Evolutionary conservation across 1,140 invertebrate species (phyloP), one percentile per base, ranked within the genome.

Genomic region (Antheraea mylitta): DNA sequence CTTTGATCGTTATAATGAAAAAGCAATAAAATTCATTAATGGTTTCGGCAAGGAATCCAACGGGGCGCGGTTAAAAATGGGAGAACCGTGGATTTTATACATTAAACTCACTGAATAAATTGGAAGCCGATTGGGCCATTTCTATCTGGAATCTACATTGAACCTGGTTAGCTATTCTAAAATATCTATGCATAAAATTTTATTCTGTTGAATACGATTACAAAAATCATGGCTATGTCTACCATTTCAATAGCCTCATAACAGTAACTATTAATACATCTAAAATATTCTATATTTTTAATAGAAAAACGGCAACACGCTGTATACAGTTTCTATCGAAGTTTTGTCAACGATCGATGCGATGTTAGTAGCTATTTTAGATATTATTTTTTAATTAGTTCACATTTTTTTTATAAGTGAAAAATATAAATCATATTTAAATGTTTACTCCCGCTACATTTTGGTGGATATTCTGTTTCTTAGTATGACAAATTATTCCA

Each of bases 121-220:
- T 86, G 82, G 78, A 83, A 83, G 78, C 87, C 83, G 86, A 87
- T 86, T 86, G 83, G 83, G 82, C 82, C 79, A 77, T 79, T 86
- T 74, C 77, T 79, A 79, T 81, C 81, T 68, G 78, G 74, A 79
- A 77, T 72, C 73, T 73, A 70, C 69, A 70, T 75, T 74, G 68
- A 80, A 83, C 75, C 73, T 77, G 71, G 67, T 70, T 53, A 98
- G 96, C 91, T 97, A 95, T 86, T 98, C 97, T 78, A 98, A 93
- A 83, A 97, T 94, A 74, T 97, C 91, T 66, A 97, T 92, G 80
- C 97, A 97, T 98, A 75, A 77, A 82, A 78, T 82, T 83, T 80
- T 79, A 79, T 77, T 79, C 67, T 45, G 30, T 63, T 36, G 65
- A 74, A 76, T 80, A 72, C 16, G 10, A 61, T 36, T 61, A 19